Evolutionary conservation across 1,140 invertebrate species (phyloP), one percentile per base, ranked within the genome.

Genomic region (Trichonephila inaurata): DNA sequence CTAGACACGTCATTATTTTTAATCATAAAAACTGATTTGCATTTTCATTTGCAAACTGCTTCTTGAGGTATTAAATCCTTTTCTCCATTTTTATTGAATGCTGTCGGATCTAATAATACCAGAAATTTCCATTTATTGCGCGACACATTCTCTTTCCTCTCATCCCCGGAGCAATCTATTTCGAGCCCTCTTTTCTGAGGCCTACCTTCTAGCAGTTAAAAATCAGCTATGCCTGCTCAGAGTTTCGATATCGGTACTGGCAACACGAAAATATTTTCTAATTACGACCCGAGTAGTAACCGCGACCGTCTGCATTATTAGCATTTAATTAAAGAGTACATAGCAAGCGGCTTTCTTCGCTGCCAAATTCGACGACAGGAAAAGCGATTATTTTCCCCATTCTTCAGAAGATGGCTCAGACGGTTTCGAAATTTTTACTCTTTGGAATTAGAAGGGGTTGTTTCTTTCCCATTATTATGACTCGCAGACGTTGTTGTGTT

Each of bases 251-350:
- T 72, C 40, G n/a, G 14, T 24, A n/a, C n/a, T 77, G 66, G 88
- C 66, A 89, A 66, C 88, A 85, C 51, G 51, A 62, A 89, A 89
- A 89, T 89, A 89, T 89, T 89, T 89, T 60, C 88, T 89, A 89
- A 89, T 89, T 89, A 77, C 64, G 64, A 40, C 58, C n/a, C 44
- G 83, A 51, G 83, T 69, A 21, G 88, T 33, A 89, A 77, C 44
- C 64, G 66, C 69, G 64, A 58, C 51, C 33, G 88, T 66, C 58
- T 87, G 51, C 88, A 77, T 89, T 89, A 89, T 89, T 89, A 89
- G 64, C 66, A 69, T 89, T 89, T 89, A 89, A 89, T 89, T 89
- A 77, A 89, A 89, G n/a, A 62, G 19, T n/a, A 44, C 82, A 58
- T 85, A 16, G n/a, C 44, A 60, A 85, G 58, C 28, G 72, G 33